Percentiles rank a stretch among this genome's conserved stretches.
Evolutionary conservation across 2,888 invertebrate species (phyloP).

Genomic region (Autographa pulchrina): DNA sequence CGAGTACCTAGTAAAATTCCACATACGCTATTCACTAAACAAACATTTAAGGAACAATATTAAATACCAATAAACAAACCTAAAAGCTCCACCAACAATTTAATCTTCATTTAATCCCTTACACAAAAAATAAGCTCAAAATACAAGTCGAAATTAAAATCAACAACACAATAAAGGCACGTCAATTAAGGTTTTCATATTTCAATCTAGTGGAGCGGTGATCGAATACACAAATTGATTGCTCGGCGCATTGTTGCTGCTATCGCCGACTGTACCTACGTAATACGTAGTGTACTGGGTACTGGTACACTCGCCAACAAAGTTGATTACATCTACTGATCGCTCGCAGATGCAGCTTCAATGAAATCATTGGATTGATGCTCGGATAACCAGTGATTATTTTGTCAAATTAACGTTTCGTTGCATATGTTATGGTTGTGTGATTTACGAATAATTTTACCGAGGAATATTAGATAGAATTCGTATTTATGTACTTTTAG

Average conservation of each 20-base stretch:
- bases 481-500: no score
- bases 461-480: no score
- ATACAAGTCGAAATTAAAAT: constrained; percentile 8
- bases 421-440: neutral
- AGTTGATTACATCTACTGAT: constrained; percentile 75
- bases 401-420: constrained; percentile 36
- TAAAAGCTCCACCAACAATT: neutral
- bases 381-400: constrained; percentile 41
- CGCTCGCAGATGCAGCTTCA: constrained; percentile 50
- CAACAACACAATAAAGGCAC: constrained; percentile 43
- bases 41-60: no score
- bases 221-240: constrained; percentile 81
- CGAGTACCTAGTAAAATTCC: no score
- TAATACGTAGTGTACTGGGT: constrained; percentile 37
- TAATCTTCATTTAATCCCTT: neutral
- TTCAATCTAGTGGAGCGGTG: constrained; percentile 62
- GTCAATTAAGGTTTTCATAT: constrained; percentile 64
- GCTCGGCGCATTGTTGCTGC: constrained; percentile 72
- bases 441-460: neutral
- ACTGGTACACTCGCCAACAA: constrained; percentile 59
- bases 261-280: constrained; percentile 54
- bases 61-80: neutral
- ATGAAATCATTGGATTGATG: constrained; percentile 49
- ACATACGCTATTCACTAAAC: no score
- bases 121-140: neutral